Evolutionary conservation across 2,797 vertebrate species (phyloP), one percentile per base, ranked within the genome.

Genomic region (Tiaroga cobitis): DNA sequence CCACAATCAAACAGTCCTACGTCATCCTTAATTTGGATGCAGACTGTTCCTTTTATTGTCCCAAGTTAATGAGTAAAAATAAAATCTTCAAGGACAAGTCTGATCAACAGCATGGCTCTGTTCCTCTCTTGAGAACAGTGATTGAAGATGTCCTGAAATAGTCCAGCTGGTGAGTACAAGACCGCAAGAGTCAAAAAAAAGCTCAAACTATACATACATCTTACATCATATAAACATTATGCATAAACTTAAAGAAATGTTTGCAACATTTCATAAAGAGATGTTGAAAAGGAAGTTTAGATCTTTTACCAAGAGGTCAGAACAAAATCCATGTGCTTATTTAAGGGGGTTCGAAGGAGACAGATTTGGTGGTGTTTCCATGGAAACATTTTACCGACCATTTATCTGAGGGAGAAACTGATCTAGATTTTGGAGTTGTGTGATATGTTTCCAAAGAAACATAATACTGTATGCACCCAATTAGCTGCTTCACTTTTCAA

Each of bases 331-430:
- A 74, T 39, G 79, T 39, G 65, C 72, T 80, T 78, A 26, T 86
- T 49, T 51, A 61, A 49, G 87, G 80, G 76, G 84, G 86, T 85
- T 91, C 89, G 90, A 88, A 90, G 87, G 90, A 85, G 67, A 88
- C 89, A 86, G 89, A 90, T 90, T 92, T 92, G 77, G 86, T 88
- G 93, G 91, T 75, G 95, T 96, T 95, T 89, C 95, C 93, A 96
- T 95, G 94, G 95, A 92, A 95, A 96, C 95, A 85, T 92, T 90
- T 92, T 91, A 87, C 93, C 90, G 90, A 91, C 89, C 91, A 79
- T 90, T 90, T 91, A 89, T 93, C 91, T 91, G 88, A 88, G 92
- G 39, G 51, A 86, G 67, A 81, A 63, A 74, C 80, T 63, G 18
- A 63, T 54, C 78, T 72, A 59, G 74, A 54, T 79, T 74, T 72